Base-by-base conservation (phyloP, 2,888 invertebrate genomes). In the Mythimna loreyi region DNA sequence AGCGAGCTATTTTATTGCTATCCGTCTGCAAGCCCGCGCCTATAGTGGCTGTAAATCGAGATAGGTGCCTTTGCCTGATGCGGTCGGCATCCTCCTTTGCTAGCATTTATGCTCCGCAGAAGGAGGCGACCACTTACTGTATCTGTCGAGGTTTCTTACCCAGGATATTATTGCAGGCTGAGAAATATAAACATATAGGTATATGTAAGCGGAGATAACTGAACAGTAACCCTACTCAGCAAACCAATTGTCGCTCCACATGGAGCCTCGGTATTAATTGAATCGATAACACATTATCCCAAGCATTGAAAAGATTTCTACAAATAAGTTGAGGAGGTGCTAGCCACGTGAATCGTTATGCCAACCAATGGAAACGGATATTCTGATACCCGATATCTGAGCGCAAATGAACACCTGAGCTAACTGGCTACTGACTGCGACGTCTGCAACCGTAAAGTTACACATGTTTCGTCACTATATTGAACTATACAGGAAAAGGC, bases 301-400 rank as follows among this genome's bases (percentile, higher is more conserved):
- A 4, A 52, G 43, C 13, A 45, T 36, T 52, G 72, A 52, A 59
- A 59, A 52, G 43, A 36, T 50, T 33, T 7, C 52, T 53, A 40
- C 52, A 53, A 60, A 50, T 71, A 71, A 25, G 9, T 25, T 7
- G 8, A 33, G 9, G 19, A 36, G 25, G 40, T 40, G 25, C 25
- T 25, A 23, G 50, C 36, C 69, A 57, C 71, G 76, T 72, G 76
- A 23, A 25, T 57, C 50, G 28, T 52, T 75, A 57, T 45, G 40
- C 13, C 43, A 67, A 19, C n/a, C 16, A 16, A 45, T n/a, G 30
- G 19, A 40, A 50, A 67, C 30, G n/a, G 45, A 45, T 75, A 52
- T 30, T 40, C 13, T 47, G 56, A 30, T 8, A 72, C 36, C 28
- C 36, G 50, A 76, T 68, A 72, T 19, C 45, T 6, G 56, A 13